phyloP scores from a whole-genome alignment of 2,113 vertebrate genomes.

The Lepus americanus region DNA sequence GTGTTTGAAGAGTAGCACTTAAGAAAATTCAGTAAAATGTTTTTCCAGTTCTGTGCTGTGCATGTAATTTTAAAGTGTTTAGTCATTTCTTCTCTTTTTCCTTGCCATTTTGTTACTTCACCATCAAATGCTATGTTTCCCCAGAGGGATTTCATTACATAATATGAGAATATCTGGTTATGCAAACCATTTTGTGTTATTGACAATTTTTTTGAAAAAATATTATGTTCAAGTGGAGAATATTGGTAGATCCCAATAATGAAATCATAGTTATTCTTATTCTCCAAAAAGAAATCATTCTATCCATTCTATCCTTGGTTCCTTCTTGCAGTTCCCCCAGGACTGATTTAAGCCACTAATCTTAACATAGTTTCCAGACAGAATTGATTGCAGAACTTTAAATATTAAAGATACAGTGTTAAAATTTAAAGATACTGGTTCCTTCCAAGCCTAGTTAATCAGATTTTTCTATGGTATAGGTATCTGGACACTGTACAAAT shows the following conservation, averaged over 20 bases:
- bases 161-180: neutral
- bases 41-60: neutral
- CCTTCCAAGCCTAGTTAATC: neutral
- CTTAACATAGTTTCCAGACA: neutral
- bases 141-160: neutral
- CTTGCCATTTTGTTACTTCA: slow-evolving; percentile 55
- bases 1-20: neutral
- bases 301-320: neutral
- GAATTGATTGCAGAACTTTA: neutral
- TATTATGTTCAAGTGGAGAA: neutral
- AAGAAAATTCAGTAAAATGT: slow-evolving; percentile 7
- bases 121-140: neutral
- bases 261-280: slow-evolving; percentile 3
- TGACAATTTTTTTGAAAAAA: neutral
- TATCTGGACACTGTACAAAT: neutral
- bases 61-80: neutral
- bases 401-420: neutral
- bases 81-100: slow-evolving; percentile 48
- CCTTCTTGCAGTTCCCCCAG: neutral
- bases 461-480: neutral
- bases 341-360: slow-evolving; percentile 2
- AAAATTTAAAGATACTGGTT: neutral
- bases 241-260: neutral
- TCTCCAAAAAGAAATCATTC: neutral
- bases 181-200: neutral